phyloP scores from a whole-genome alignment of 2,113 vertebrate species.

The Caretta caretta region DNA sequence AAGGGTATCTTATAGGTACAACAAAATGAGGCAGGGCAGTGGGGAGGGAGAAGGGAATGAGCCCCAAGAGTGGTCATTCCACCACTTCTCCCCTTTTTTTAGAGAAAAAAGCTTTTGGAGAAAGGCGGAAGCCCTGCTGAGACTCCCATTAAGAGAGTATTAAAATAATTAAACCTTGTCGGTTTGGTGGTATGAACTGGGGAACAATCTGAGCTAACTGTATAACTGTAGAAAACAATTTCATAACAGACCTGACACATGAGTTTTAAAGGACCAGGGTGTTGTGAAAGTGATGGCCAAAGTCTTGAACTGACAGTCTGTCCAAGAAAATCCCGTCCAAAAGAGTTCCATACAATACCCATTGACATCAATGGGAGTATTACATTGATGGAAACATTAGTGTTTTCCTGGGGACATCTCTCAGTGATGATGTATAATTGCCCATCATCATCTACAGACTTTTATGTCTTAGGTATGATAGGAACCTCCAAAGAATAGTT shows the following conservation, averaged over 20 bases:
- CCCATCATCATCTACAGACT: not conserved
- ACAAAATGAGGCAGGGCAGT: not conserved
- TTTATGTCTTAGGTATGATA: not conserved
- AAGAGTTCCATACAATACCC: too few species aligned
- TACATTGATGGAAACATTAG: not conserved
- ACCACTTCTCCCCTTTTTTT: not conserved
- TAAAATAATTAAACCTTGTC: not conserved
- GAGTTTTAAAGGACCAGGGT: too few species aligned
- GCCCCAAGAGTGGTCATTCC: not conserved
- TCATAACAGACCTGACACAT: too few species aligned
- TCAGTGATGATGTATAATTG: not conserved
- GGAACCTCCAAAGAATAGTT: not conserved
- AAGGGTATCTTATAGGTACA: not conserved
- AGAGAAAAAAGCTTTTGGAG: not conserved
- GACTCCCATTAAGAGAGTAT: not conserved
- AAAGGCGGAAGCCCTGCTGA: not conserved
- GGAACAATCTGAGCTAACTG: too few species aligned
- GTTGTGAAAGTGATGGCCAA: too few species aligned
- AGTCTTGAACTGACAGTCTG: too few species aligned
- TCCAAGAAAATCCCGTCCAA: too few species aligned
- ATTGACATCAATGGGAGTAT: too few species aligned
- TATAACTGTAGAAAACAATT: too few species aligned
- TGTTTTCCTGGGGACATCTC: not conserved
- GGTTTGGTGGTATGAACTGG: not conserved
- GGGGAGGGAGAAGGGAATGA: not conserved